These are phyloP conservation scores for Unio delphinus DNA, from an alignment of 2,888 invertebrate genomes.

Conservation along the genomic window DNA sequence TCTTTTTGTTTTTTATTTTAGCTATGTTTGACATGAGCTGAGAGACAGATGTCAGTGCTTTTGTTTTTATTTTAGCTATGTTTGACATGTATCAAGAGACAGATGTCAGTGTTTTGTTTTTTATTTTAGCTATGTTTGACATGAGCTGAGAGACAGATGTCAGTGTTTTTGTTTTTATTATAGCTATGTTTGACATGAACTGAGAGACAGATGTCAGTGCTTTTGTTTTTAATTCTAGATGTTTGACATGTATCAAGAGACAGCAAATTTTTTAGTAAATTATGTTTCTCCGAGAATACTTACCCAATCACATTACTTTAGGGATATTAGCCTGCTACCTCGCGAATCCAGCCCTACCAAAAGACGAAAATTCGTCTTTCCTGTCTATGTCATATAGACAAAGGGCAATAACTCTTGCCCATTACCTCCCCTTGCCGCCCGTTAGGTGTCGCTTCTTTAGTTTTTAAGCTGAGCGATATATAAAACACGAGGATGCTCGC, in stretches of 20 bases:
- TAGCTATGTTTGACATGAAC: slow-evolving; percentile 86
- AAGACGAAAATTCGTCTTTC: no score
- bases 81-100: slow-evolving; percentile 92
- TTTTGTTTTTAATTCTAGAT: slow-evolving; percentile 70
- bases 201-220: slow-evolving; percentile 86
- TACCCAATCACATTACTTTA: no score
- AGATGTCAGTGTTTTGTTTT: slow-evolving; percentile 80
- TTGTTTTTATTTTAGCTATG: slow-evolving; percentile 71
- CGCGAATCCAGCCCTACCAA: no score
- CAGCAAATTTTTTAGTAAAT: no score
- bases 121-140: slow-evolving; percentile 80
- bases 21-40: slow-evolving; percentile 88
- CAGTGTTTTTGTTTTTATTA: slow-evolving; percentile 76
- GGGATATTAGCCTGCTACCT: no score
- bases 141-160: slow-evolving; percentile 87
- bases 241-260: slow-evolving; percentile 90
- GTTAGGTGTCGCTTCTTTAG: no score
- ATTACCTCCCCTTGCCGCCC: no score
- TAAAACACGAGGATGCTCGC: no score
- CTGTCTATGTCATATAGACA: no score
- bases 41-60: slow-evolving; percentile 83
- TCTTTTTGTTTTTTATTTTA: slow-evolving; percentile 34
- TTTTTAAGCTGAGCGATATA: no score
- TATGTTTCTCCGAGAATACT: no score
- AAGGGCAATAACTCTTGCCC: no score